Evolutionary conservation across 2,797 vertebrate genomes (phyloP).

Genomic region (Zenarchopterus dispar): DNA sequence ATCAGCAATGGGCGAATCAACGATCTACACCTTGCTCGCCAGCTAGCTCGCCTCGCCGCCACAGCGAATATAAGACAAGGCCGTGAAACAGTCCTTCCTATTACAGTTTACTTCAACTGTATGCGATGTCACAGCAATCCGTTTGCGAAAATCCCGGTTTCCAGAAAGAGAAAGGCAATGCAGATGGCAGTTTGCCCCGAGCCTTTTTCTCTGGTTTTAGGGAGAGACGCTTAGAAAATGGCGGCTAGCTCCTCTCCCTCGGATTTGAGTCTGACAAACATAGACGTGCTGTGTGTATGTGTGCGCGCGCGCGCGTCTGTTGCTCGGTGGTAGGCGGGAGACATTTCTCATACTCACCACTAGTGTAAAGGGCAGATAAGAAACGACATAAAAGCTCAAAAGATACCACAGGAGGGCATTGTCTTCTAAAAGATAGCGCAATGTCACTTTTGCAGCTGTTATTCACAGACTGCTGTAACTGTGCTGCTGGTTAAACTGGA

Average conservation of each 20-base stretch:
- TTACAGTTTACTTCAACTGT: slow-evolving; percentile 41
- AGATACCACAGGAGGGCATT: slow-evolving; percentile 77
- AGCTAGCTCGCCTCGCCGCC: slow-evolving; percentile 73
- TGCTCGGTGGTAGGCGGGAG: slow-evolving; percentile 81
- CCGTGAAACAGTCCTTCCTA: slow-evolving; percentile 60
- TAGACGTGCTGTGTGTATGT: slow-evolving; percentile 76
- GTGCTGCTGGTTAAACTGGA: slow-evolving; percentile 1
- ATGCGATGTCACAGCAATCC: slow-evolving; percentile 40
- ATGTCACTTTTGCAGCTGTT: slow-evolving; percentile 23
- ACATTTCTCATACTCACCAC: slow-evolving; percentile 78
- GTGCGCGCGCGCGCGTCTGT: slow-evolving; percentile 38
- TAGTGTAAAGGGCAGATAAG: slow-evolving; percentile 75
- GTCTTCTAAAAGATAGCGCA: slow-evolving; percentile 46
- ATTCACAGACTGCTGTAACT: not conserved
- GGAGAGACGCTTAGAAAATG: slow-evolving; percentile 92
- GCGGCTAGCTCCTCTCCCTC: slow-evolving; percentile 91
- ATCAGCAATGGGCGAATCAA: slow-evolving; percentile 82
- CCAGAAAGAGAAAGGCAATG: slow-evolving; percentile 37
- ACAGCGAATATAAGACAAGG: slow-evolving; percentile 66
- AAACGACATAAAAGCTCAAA: slow-evolving; percentile 54
- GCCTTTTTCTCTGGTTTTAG: slow-evolving; percentile 81
- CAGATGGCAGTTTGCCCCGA: slow-evolving; percentile 61
- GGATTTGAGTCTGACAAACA: slow-evolving; percentile 85
- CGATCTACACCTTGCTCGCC: slow-evolving; percentile 76
- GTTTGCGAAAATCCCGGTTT: slow-evolving; percentile 48